A percentile compares a stretch with the other conserved stretches of the same genome.
phyloP scores from a whole-genome alignment of 2,888 invertebrate species.

The Altica lythri region DNA sequence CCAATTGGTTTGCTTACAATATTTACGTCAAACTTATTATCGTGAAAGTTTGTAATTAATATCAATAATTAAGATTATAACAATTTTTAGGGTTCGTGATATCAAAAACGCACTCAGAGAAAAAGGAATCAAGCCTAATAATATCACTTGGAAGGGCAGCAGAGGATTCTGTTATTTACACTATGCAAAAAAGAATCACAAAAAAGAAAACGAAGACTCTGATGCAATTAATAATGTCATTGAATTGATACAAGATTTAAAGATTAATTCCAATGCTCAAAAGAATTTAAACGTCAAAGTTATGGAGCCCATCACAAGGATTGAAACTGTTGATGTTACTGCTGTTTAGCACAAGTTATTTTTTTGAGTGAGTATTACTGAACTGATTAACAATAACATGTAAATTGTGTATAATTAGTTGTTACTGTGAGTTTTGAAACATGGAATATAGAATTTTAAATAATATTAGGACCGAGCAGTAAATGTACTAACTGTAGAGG shows the following conservation, averaged over 20 bases:
- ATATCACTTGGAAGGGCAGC: slow-evolving; percentile 69
- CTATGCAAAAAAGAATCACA: slow-evolving; percentile 67
- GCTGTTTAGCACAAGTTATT: slow-evolving; percentile 55
- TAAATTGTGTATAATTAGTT: background rate
- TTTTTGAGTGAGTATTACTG: slow-evolving; percentile 4
- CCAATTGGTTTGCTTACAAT: too few relatives aligned
- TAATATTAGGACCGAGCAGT: too few relatives aligned
- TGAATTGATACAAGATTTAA: slow-evolving; percentile 58
- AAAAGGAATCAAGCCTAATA: slow-evolving; percentile 75
- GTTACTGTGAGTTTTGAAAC: background rate
- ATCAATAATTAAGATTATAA: background rate
- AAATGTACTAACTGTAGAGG: too few relatives aligned
- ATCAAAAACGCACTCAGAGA: slow-evolving; percentile 74
- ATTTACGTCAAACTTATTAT: too few relatives aligned
- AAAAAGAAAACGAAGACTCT: slow-evolving; percentile 41
- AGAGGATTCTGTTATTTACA: slow-evolving; percentile 65
- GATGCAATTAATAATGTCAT: slow-evolving; percentile 59
- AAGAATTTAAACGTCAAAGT: slow-evolving; percentile 56
- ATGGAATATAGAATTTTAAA: too few relatives aligned
- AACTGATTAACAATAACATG: background rate
- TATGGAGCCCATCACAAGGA: slow-evolving; percentile 60
- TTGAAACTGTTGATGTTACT: slow-evolving; percentile 60
- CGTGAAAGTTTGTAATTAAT: background rate
- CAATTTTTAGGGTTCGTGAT: slow-evolving; percentile 67
- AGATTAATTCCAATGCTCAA: slow-evolving; percentile 52